Percentiles rank a stretch among this genome's conserved stretches.
Evolutionary conservation across 2,113 vertebrate species (phyloP).

Genomic region (Patagioenas fasciata): DNA sequence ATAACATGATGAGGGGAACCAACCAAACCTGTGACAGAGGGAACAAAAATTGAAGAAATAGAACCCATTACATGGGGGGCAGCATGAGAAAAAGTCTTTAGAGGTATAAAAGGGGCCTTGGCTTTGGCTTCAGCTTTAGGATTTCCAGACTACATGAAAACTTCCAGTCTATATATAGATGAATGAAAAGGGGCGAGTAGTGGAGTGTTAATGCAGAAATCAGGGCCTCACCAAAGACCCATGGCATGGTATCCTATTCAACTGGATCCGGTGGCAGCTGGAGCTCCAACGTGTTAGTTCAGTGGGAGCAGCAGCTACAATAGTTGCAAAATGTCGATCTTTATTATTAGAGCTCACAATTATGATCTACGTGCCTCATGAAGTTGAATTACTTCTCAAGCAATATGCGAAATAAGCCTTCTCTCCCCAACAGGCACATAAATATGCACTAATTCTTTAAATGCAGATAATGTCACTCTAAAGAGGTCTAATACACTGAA

Average conservation of each 20-base stretch:
- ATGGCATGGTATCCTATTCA: neutral
- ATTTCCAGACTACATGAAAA: neutral
- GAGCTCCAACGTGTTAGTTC: neutral
- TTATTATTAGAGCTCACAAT: neutral
- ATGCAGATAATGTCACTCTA: neutral
- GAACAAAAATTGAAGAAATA: neutral
- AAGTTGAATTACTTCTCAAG: neutral
- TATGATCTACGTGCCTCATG: neutral
- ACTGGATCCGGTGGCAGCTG: neutral
- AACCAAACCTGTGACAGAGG: neutral
- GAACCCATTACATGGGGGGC: neutral
- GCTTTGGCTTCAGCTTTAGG: neutral
- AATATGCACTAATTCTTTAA: neutral
- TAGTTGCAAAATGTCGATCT: neutral
- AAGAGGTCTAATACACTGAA: neutral
- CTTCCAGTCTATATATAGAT: neutral
- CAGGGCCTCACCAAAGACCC: no score
- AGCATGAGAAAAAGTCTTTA: neutral
- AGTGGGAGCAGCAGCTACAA: neutral
- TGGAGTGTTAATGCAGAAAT: neutral
- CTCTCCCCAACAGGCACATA: neutral
- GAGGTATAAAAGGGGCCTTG: neutral
- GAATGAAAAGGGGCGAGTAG: neutral
- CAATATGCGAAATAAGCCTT: fast-evolving
- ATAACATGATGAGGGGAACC: neutral